Percentiles rank a stretch among this genome's conserved stretches.
phyloP scores from a whole-genome alignment of 1,140 invertebrate species.

The Penaeus chinensis region DNA sequence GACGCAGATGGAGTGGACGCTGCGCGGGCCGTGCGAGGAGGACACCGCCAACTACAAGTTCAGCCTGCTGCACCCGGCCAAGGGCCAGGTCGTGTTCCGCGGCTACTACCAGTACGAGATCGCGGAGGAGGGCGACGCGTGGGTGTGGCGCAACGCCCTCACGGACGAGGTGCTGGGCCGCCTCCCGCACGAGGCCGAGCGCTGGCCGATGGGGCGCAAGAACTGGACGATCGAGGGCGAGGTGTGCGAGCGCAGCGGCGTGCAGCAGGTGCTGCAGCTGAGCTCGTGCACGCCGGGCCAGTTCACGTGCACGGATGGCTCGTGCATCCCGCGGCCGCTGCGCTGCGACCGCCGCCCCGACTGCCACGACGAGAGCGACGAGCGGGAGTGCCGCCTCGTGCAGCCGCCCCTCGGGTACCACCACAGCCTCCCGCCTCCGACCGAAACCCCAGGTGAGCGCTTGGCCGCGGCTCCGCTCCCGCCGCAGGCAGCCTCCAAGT shows the following conservation, averaged over 20 bases:
- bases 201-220: slow-evolving; percentile 68
- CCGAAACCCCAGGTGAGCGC: background rate
- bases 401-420: slow-evolving; percentile 40
- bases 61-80: slow-evolving; percentile 40
- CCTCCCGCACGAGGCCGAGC: slow-evolving; percentile 67
- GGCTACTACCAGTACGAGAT: slow-evolving; percentile 58
- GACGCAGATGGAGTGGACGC: slow-evolving; percentile 44
- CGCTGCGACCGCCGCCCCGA: slow-evolving; percentile 68
- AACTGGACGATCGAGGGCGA: slow-evolving; percentile 69
- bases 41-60: slow-evolving; percentile 57
- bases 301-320: slow-evolving; percentile 66
- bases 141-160: slow-evolving; percentile 63
- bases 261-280: slow-evolving; percentile 42
- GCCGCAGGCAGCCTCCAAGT: background rate
- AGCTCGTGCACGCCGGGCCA: slow-evolving; percentile 52
- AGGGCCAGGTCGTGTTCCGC: slow-evolving; percentile 29
- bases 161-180: slow-evolving; percentile 67
- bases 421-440: slow-evolving; percentile 49
- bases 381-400: slow-evolving; percentile 66
- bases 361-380: slow-evolving; percentile 70
- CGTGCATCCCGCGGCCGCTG: slow-evolving; percentile 68
- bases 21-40: slow-evolving; percentile 48
- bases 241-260: slow-evolving; percentile 63
- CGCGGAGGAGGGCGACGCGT: slow-evolving; percentile 24
- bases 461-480: background rate